Evolutionary conservation across 2,888 invertebrate genomes (phyloP), one percentile per base, ranked within the genome.

Genomic region (Entomobrya multifasciata): DNA sequence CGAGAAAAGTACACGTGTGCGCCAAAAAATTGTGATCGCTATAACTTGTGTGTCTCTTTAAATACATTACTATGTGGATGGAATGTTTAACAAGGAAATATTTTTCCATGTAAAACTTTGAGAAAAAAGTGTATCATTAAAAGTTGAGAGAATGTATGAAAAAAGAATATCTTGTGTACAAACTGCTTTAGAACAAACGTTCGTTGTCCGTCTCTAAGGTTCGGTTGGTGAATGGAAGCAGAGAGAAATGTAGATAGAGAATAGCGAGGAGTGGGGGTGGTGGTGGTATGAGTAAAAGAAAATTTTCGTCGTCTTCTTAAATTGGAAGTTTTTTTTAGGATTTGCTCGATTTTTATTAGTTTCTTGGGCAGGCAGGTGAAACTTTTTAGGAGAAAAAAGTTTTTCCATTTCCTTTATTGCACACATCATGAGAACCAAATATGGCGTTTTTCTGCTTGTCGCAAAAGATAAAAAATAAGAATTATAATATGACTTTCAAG

Each of bases 331-430:
- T 55, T 74, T 25, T 74, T 44, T n/a, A 78, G 74, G 74, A 86
- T 86, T 79, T 86, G 60, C 74, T 72, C 79, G 49, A 86, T 79
- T 86, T 85, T 79, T 86, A 86, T 86, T 86, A 86, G 72, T 86
- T 86, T 86, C 65, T 77, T 70, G 72, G 47, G 30, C 60, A 79
- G 72, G 55, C 84, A 84, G 84, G 84, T 84, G 22, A 74, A 85
- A 85, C 44, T 86, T 76, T 65, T 57, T 22, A 22, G 55, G 72
- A 36, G 13, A 41, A 72, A 79, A 86, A 86, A 86, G 47, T 86
- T 86, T 86, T 86, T 79, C 85, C 85, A 86, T 86, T 86, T 79
- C 85, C 79, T 86, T 86, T 86, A 86, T 86, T 86, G 79, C 85
- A 86, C 79, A 86, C 72, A 74, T 60, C 70, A 85, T 57, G 62